A percentile compares a stretch with the other conserved stretches of the same genome.
Conservation (phyloP, 2,797 vertebrate species). For the Gila robusta region DNA sequence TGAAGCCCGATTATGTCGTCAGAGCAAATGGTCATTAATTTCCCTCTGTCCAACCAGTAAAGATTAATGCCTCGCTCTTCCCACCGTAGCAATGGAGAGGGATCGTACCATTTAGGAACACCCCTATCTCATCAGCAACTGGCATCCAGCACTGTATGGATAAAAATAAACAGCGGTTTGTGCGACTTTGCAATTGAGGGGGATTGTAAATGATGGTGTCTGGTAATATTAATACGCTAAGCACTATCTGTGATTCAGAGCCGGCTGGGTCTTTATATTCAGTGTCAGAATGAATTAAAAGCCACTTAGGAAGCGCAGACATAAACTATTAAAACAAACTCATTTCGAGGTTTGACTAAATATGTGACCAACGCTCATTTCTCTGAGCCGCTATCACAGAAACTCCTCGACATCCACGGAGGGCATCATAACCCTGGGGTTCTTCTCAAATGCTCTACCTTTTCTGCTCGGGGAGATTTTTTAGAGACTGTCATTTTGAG, state of each 20-base stretch:
- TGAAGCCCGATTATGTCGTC: slow-evolving; percentile 84
- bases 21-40: slow-evolving; percentile 85
- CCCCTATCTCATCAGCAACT: slow-evolving; percentile 47
- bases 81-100: slow-evolving; percentile 58
- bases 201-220: slow-evolving; percentile 6
- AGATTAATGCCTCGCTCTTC: slow-evolving; percentile 77
- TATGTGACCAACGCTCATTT: background rate
- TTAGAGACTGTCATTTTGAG: slow-evolving; percentile 54
- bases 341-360: background rate
- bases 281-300: slow-evolving; percentile 47
- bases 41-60: slow-evolving; percentile 78
- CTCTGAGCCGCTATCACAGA: slow-evolving; percentile 25
- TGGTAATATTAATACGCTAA: slow-evolving; percentile 18
- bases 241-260: slow-evolving; percentile 33
- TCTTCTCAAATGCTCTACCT: slow-evolving; percentile 35
- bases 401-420: slow-evolving; percentile 5
- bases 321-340: slow-evolving; percentile 39
- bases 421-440: slow-evolving; percentile 38
- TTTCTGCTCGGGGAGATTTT: slow-evolving; percentile 22
- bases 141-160: slow-evolving; percentile 31
- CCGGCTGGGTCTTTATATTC: slow-evolving; percentile 34
- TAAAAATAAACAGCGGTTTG: slow-evolving; percentile 32
- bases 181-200: slow-evolving; percentile 8
- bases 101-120: slow-evolving; percentile 63
- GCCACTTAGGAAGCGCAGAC: slow-evolving; percentile 22